phyloP scores from a whole-genome alignment of 2,888 invertebrate genomes.

The Nephrocerus scutellatus region DNA sequence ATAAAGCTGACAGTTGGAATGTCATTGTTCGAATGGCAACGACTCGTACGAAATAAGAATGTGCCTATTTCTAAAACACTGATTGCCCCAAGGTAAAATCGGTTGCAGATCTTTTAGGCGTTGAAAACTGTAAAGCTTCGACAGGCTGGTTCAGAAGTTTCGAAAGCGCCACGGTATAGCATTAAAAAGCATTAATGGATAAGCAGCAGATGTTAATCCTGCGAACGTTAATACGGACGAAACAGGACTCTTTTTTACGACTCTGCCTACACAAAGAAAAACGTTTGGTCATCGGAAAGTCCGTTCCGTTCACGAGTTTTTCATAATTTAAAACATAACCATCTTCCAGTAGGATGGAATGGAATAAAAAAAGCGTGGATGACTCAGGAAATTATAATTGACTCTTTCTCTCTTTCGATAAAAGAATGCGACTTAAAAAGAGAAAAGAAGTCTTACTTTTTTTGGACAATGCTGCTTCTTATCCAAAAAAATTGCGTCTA shows the following conservation, averaged over 20 bases:
- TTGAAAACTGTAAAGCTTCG: constrained; percentile 6
- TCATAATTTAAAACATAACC: constrained; percentile 12
- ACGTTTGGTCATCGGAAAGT: constrained; percentile 24
- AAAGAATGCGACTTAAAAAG: constrained; percentile 11
- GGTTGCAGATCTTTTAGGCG: constrained; percentile 3
- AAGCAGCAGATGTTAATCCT: constrained; percentile 25
- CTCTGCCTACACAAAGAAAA: too few species aligned
- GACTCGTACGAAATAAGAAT: constrained; percentile 4
- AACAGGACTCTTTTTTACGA: too few species aligned
- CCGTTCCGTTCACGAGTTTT: too few species aligned
- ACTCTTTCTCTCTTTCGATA: constrained; percentile 13
- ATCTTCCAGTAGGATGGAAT: constrained; percentile 21
- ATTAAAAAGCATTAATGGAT: constrained; percentile 30
- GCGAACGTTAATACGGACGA: constrained; percentile 25
- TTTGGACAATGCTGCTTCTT: constrained; percentile 16
- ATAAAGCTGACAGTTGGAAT: too few species aligned
- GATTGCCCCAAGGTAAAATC: constrained; percentile 4
- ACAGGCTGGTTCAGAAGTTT: constrained; percentile 20
- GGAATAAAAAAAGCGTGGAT: constrained; percentile 25
- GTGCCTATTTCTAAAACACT: constrained; percentile 3
- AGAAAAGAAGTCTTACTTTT: constrained; percentile 15
- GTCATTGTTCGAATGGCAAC: constrained; percentile 8
- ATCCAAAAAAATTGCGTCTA: constrained; percentile 10
- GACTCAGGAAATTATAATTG: constrained; percentile 25
- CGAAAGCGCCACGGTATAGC: constrained; percentile 27